phyloP scores from a whole-genome alignment of 1,140 invertebrate species.

The Arion vulgaris region DNA sequence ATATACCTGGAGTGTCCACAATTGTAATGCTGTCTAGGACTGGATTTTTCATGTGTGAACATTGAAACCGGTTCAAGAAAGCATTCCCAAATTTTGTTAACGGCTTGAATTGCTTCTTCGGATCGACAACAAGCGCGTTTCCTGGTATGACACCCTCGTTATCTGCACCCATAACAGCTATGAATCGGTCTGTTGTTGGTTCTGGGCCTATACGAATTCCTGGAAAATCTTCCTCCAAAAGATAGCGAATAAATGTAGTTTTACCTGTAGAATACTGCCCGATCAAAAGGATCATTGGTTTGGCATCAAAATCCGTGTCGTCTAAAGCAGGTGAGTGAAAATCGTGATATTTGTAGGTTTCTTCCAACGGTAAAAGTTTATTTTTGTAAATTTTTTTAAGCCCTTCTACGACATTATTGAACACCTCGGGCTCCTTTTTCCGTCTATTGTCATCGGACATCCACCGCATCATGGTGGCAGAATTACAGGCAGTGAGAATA shows the following conservation, averaged over 20 bases:
- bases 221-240: slow-evolving; percentile 77
- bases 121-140: slow-evolving; percentile 97
- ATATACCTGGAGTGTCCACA: slow-evolving; percentile 93
- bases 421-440: slow-evolving; percentile 87
- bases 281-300: slow-evolving; percentile 97
- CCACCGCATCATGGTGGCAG: slow-evolving; percentile 62
- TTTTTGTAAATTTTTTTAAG: slow-evolving; percentile 92
- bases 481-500: background rate
- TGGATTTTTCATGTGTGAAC: slow-evolving; percentile 76
- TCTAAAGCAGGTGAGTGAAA: slow-evolving; percentile 94
- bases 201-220: slow-evolving; percentile 74
- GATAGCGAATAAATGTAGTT: slow-evolving; percentile 93
- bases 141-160: slow-evolving; percentile 91
- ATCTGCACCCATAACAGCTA: slow-evolving; percentile 92
- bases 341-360: slow-evolving; percentile 95
- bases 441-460: slow-evolving; percentile 57
- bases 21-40: slow-evolving; percentile 95
- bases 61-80: slow-evolving; percentile 97
- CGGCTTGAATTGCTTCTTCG: slow-evolving; percentile 94
- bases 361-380: slow-evolving; percentile 93
- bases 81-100: slow-evolving; percentile 98
- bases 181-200: slow-evolving; percentile 96
- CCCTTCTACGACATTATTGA: slow-evolving; percentile 74
- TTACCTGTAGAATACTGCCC: slow-evolving; percentile 99
- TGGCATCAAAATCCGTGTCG: slow-evolving; percentile 98